Conservation (phyloP, 2,888 invertebrate species). For the Gasteruption jaculator region DNA sequence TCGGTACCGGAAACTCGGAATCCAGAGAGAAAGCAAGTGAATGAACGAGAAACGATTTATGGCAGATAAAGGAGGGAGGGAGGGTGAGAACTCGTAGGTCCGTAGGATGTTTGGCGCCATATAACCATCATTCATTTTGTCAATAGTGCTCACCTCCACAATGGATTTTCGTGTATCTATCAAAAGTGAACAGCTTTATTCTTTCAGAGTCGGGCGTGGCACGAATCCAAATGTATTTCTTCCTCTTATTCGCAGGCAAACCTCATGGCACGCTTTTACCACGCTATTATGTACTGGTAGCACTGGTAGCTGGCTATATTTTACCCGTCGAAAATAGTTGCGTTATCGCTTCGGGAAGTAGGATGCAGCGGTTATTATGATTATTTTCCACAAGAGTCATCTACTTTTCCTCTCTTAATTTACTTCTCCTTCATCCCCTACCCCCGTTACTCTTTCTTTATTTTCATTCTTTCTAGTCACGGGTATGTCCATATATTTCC, state of each 20-base stretch:
- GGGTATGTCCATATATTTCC: too few relatives aligned
- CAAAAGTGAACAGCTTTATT: slow-evolving; percentile 41
- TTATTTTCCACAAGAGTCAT: too few relatives aligned
- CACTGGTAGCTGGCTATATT: too few relatives aligned
- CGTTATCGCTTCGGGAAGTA: slow-evolving; percentile 9
- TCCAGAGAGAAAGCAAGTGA: slow-evolving; percentile 19
- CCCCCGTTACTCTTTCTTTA: too few relatives aligned
- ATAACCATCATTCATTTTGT: slow-evolving; percentile 46
- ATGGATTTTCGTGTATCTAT: slow-evolving; percentile 36
- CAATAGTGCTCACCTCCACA: slow-evolving; percentile 40
- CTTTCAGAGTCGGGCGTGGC: slow-evolving; percentile 36
- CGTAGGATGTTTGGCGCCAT: slow-evolving; percentile 37
- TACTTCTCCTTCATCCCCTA: too few relatives aligned
- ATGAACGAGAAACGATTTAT: slow-evolving; percentile 43
- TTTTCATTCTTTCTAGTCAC: too few relatives aligned
- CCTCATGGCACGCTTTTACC: too few relatives aligned
- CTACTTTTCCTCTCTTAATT: too few relatives aligned
- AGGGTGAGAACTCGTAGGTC: too few relatives aligned
- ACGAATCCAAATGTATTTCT: slow-evolving; percentile 33
- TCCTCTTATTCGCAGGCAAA: slow-evolving; percentile 6
- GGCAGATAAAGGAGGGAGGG: slow-evolving; percentile 31
- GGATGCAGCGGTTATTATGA: too few relatives aligned
- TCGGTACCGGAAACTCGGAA: slow-evolving; percentile 19
- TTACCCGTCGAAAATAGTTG: too few relatives aligned
- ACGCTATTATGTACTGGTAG: too few relatives aligned